Conservation (phyloP, 2,113 vertebrate species). For the Tupaia chinensis region DNA sequence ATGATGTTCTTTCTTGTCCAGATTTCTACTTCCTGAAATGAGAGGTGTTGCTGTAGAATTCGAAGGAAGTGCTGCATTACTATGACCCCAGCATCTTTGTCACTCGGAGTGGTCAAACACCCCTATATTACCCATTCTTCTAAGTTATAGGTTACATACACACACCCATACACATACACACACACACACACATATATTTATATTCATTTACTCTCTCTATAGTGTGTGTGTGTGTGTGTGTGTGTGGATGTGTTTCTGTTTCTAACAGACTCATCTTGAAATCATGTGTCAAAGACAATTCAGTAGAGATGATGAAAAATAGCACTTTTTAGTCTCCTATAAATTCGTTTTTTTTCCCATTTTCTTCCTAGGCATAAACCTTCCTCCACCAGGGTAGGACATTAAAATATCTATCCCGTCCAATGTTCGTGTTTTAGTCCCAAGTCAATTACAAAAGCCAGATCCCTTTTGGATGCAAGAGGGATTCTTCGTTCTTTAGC, state of each 20-base stretch:
- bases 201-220: neutral
- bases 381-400: rapidly evolving
- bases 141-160: neutral
- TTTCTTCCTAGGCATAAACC: neutral
- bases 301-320: neutral
- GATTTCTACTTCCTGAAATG: neutral
- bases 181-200: too few relatives aligned
- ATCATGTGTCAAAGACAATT: neutral
- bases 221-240: too few relatives aligned
- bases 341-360: rapidly evolving
- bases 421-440: rapidly evolving
- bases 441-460: neutral
- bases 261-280: neutral
- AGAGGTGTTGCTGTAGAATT: neutral
- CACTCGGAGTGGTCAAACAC: rapidly evolving
- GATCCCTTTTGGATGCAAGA: too few relatives aligned
- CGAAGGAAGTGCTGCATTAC: neutral
- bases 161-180: too few relatives aligned
- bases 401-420: rapidly evolving
- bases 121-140: neutral
- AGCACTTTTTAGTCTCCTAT: rapidly evolving
- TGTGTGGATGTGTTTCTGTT: too few relatives aligned
- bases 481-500: neutral
- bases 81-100: neutral
- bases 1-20: rapidly evolving